Base-by-base conservation (phyloP, 1,140 invertebrate genomes). In the Bursaphelenchus mucronatus region DNA sequence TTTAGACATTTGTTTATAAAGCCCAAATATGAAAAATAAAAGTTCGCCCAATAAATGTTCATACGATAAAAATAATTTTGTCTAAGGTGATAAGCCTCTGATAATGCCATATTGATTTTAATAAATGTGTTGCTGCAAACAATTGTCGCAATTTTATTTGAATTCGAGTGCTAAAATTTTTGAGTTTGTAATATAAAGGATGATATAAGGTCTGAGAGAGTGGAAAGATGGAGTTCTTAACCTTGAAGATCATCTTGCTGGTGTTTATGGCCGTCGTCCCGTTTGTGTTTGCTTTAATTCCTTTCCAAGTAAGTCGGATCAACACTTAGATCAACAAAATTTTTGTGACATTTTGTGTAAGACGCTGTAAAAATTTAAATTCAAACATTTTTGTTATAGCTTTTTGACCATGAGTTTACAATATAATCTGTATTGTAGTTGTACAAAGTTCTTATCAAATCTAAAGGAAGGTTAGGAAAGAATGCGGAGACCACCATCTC, bases 401-500 rank as follows among this genome's bases (percentile, higher is more conserved):
- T 63, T 41, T 61, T 54, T 17, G 13, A 11, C 8, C 6, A 15
- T 13, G 13, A 63, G 66, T 15, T 21, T 15, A 30, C 15, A 15
- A 63, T 3, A 63, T 6, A 55, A 21, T 64, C 61, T 19, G 30
- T 64, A 45, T 19, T 63, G 15, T 45, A 65, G 53, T n/a, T 63
- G 10, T 30, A 61, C 8, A 13, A 15, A 11, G 15, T 13, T 65
- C 30, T 63, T 2, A 64, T 41, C 15, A 39, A 17, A 13, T 11
- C 21, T 8, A 65, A 63, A 9, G 61, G 62, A n/a, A 3, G 55
- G 4, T 64, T 61, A 3, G 17, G 62, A 17, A 55, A 30, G 30
- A 39, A 11, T 13, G 13, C 13, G 11, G 11, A 13, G 11, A 41
- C 21, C 4, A 58, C 55, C n/a, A 13, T 66, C 11, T 68, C 64